These are phyloP conservation scores for Ichneumoninae sp. DNA, from an alignment of 2,888 invertebrate genomes.

Conservation along the genomic window DNA sequence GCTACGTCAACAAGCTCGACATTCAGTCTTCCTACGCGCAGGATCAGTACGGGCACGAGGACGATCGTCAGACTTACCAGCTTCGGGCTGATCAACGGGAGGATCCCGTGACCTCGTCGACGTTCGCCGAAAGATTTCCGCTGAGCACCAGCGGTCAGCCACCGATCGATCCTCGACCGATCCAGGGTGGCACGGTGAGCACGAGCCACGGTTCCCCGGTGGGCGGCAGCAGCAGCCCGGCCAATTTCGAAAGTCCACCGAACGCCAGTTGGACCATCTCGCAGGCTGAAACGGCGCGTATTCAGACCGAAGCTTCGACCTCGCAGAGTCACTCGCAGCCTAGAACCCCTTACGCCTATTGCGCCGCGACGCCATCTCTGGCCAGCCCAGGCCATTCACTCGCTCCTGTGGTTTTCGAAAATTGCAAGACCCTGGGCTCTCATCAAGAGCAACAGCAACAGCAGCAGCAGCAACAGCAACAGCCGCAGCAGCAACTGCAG, in stretches of 20 bases:
- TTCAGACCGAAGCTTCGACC: slow-evolving; percentile 81
- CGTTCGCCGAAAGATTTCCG: slow-evolving; percentile 86
- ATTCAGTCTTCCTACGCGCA: slow-evolving; percentile 77
- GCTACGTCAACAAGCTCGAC: slow-evolving; percentile 74
- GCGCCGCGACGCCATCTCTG: slow-evolving; percentile 68
- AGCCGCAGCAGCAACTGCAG: background rate
- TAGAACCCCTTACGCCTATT: slow-evolving; percentile 80
- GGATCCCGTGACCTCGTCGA: slow-evolving; percentile 89
- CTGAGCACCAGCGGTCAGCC: slow-evolving; percentile 74
- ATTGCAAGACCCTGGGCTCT: slow-evolving; percentile 27
- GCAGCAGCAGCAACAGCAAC: background rate
- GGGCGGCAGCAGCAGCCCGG: slow-evolving; percentile 85
- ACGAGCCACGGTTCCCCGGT: slow-evolving; percentile 92
- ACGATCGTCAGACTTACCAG: slow-evolving; percentile 76
- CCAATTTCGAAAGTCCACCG: slow-evolving; percentile 85
- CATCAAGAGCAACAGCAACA: slow-evolving; percentile 72
- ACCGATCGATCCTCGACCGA: slow-evolving; percentile 89
- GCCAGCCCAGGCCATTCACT: slow-evolving; percentile 46
- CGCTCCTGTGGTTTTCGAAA: slow-evolving; percentile 32
- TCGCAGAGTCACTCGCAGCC: slow-evolving; percentile 81
- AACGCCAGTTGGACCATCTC: slow-evolving; percentile 78
- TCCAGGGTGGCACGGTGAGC: slow-evolving; percentile 93
- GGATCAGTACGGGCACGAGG: slow-evolving; percentile 79
- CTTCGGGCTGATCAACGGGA: slow-evolving; percentile 81
- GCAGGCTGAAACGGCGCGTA: slow-evolving; percentile 80